A percentile compares a stretch with the other conserved stretches of the same genome.
Conservation (phyloP, 2,113 vertebrate genomes). For the Pedionomus torquatus region DNA sequence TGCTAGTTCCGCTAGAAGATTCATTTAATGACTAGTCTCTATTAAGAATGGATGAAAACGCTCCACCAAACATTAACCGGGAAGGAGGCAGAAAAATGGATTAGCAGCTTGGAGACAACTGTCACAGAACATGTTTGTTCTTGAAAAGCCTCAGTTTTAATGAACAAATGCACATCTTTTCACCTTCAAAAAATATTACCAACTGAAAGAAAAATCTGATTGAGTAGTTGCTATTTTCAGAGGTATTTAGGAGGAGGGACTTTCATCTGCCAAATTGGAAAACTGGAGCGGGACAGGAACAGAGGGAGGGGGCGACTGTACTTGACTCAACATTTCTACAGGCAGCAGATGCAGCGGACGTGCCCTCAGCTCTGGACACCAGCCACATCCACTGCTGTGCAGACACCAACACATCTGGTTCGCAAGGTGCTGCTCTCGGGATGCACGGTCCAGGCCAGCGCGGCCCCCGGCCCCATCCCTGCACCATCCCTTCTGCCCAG, state of each 20-base stretch:
- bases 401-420: accelerated
- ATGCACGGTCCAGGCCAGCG: not conserved
- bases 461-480: too few relatives aligned
- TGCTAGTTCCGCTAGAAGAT: not conserved
- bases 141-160: not conserved
- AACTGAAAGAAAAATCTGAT: not conserved
- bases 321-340: not conserved
- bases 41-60: not conserved
- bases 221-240: not conserved
- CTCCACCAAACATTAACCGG: not conserved
- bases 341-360: not conserved
- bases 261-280: not conserved
- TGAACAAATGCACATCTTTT: not conserved
- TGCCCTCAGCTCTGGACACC: not conserved
- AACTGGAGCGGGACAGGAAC: not conserved
- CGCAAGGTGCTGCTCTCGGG: not conserved
- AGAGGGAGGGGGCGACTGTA: not conserved
- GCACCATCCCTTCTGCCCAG: not conserved
- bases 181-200: not conserved
- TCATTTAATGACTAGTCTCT: not conserved
- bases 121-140: not conserved
- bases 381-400: not conserved
- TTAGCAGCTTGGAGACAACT: not conserved
- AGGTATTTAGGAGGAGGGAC: not conserved
- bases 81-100: not conserved